These are phyloP conservation scores for Tuta absoluta DNA, from an alignment of 2,888 invertebrate species.

Conservation along the genomic window DNA sequence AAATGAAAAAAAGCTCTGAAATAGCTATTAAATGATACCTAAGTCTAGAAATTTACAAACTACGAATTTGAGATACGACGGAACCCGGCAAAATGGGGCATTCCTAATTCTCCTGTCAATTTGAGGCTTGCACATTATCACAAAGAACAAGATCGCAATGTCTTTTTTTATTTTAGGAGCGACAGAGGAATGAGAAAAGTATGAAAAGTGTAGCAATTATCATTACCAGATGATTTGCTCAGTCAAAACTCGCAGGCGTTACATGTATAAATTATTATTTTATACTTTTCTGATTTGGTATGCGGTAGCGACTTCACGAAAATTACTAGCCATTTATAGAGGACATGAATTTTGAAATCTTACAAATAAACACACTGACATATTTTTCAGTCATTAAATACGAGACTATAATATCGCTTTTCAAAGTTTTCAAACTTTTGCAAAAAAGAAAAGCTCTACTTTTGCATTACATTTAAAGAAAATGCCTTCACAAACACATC, in stretches of 20 bases:
- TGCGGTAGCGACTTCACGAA: background rate
- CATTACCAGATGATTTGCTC: constrained; percentile 5
- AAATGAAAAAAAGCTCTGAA: background rate
- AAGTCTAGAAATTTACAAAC: background rate
- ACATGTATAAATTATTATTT: background rate
- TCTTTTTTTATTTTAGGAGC: constrained; percentile 10
- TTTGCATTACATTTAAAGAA: too few relatives aligned
- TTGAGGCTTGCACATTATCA: background rate
- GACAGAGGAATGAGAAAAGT: constrained; percentile 1
- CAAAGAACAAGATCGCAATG: background rate
- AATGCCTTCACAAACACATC: too few relatives aligned
- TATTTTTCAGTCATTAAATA: too few relatives aligned
- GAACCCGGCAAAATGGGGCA: background rate
- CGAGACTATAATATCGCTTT: too few relatives aligned
- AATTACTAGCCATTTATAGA: background rate
- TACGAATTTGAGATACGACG: constrained; percentile 1
- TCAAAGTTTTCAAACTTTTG: too few relatives aligned
- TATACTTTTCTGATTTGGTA: background rate
- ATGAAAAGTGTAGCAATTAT: background rate
- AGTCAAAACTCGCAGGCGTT: background rate
- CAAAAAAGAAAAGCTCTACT: too few relatives aligned
- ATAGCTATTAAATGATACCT: background rate
- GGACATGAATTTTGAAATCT: too few relatives aligned
- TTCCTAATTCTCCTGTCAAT: constrained; percentile 10
- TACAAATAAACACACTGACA: too few relatives aligned